These are phyloP conservation scores for Glaucomys volans DNA, from an alignment of 2,113 vertebrate species.

Conservation along the genomic window DNA sequence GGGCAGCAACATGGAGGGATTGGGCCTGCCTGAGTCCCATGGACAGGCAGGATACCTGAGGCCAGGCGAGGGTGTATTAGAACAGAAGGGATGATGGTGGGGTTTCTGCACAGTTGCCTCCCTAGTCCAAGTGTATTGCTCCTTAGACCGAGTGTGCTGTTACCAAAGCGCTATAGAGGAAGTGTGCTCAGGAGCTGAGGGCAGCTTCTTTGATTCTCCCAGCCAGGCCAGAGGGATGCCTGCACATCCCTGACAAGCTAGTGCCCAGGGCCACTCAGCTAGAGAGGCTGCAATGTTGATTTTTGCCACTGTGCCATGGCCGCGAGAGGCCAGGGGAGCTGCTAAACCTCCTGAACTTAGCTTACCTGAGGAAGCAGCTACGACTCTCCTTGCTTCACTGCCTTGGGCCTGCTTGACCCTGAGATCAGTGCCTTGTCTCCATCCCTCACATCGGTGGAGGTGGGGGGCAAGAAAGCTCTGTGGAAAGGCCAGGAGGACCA, in stretches of 20 bases:
- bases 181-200: background rate
- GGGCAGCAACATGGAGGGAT: background rate
- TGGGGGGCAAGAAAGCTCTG: background rate
- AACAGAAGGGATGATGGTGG: background rate
- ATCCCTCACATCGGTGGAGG: background rate
- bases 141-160: background rate
- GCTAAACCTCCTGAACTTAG: background rate
- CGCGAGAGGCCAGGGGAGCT: background rate
- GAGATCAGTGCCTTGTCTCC: background rate
- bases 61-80: background rate
- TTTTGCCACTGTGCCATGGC: background rate
- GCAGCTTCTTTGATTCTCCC: background rate
- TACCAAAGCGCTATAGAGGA: constrained; percentile 21
- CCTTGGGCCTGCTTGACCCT: background rate
- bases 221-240: background rate
- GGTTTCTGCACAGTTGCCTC: background rate
- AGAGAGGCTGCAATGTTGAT: background rate
- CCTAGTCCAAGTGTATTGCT: background rate
- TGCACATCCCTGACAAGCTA: background rate
- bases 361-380: constrained; percentile 23
- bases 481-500: background rate
- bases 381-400: background rate
- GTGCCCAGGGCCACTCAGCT: background rate
- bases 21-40: background rate
- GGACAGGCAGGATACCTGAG: background rate